These are phyloP conservation scores for Ormia ochracea DNA, from an alignment of 2,888 invertebrate species.

Conservation along the genomic window DNA sequence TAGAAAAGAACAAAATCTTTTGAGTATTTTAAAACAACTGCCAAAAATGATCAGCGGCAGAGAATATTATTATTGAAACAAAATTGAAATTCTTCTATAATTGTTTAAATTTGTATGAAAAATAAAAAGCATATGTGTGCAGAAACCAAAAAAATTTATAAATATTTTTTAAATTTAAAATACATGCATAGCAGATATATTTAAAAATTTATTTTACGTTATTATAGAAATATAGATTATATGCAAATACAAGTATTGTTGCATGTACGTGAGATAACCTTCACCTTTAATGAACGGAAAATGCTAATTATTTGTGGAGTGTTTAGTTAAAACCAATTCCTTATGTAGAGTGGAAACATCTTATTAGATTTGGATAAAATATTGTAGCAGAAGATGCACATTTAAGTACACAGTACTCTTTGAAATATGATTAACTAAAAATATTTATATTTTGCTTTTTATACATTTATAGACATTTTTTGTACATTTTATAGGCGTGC, in stretches of 20 bases:
- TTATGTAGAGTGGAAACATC: background rate
- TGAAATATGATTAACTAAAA: too few relatives aligned
- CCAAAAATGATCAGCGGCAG: background rate
- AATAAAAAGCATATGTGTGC: background rate
- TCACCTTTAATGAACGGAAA: background rate
- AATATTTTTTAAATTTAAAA: background rate
- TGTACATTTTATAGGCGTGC: too few relatives aligned
- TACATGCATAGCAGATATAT: background rate
- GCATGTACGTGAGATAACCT: background rate
- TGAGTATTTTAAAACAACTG: conserved; percentile 17
- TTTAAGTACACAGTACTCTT: too few relatives aligned
- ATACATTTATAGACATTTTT: too few relatives aligned
- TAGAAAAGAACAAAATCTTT: background rate
- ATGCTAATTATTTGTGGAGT: background rate
- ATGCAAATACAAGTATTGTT: background rate
- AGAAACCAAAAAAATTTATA: background rate
- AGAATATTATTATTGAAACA: conserved; percentile 3
- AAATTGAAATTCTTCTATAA: background rate
- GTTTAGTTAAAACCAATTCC: background rate
- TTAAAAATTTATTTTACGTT: background rate
- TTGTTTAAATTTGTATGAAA: background rate
- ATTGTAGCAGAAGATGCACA: too few relatives aligned
- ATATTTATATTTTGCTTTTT: too few relatives aligned
- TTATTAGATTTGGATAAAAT: too few relatives aligned
- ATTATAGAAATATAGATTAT: background rate